Conservation (phyloP, 64 coral and sea anemone genomes). For the Dendronephthya gigantea region DNA sequence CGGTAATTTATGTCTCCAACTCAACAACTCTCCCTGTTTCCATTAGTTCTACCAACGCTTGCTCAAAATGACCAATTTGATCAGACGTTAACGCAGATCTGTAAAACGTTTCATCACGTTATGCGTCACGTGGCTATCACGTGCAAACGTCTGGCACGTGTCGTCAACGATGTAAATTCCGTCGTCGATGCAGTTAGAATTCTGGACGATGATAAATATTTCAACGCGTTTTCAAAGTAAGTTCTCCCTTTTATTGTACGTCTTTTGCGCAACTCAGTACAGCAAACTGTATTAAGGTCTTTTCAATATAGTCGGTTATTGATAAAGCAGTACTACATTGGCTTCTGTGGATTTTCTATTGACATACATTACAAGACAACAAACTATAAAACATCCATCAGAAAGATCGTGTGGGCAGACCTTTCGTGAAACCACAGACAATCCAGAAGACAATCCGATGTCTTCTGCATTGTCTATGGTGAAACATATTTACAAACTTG, state of each 20-base stretch:
- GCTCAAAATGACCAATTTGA: neutral
- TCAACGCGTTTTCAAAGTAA: neutral
- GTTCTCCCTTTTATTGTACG: neutral
- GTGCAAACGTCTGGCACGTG: neutral
- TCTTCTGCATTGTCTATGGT: too few relatives aligned
- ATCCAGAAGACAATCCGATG: neutral
- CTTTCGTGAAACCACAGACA: too few relatives aligned
- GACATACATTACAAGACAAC: too few relatives aligned
- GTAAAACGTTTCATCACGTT: neutral
- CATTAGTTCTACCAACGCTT: neutral
- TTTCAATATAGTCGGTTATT: too few relatives aligned
- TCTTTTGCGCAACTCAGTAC: too few relatives aligned
- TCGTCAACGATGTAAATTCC: neutral
- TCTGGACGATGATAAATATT: neutral
- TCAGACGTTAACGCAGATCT: neutral
- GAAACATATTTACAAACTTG: neutral
- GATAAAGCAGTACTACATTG: too few relatives aligned
- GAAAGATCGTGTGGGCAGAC: too few relatives aligned
- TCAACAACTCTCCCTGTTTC: neutral
- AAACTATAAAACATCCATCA: too few relatives aligned
- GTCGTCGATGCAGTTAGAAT: neutral
- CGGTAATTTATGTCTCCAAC: neutral
- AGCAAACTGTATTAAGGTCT: too few relatives aligned
- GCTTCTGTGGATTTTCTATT: too few relatives aligned
- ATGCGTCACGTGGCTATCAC: neutral